Evolutionary conservation across 2,113 vertebrate genomes (phyloP).

Genomic region (Macaca fascicularis): DNA sequence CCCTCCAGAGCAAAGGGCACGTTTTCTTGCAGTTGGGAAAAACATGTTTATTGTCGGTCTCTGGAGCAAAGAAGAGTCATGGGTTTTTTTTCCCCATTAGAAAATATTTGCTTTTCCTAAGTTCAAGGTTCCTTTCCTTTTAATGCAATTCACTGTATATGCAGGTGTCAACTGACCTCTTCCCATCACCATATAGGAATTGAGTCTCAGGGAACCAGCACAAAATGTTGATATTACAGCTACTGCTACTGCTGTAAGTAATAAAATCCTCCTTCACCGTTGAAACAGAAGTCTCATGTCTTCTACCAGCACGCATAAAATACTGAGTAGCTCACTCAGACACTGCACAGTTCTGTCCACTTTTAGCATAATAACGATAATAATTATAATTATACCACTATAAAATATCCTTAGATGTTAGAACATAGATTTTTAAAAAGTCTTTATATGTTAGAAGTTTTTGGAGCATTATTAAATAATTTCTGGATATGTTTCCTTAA

Average conservation of each 20-base stretch:
- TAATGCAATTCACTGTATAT: background rate
- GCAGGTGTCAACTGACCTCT: background rate
- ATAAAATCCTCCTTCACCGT: background rate
- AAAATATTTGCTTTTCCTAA: background rate
- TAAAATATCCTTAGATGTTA: background rate
- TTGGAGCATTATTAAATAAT: background rate
- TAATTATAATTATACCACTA: background rate
- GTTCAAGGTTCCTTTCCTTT: background rate
- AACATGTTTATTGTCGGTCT: background rate
- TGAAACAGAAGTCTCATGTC: background rate
- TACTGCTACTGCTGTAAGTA: background rate
- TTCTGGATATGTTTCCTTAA: background rate
- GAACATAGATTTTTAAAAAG: background rate
- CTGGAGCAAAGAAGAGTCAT: background rate
- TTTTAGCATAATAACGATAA: background rate
- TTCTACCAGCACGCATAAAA: background rate
- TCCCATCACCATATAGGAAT: background rate
- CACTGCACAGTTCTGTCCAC: background rate
- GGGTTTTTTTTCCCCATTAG: background rate
- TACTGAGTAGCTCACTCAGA: background rate
- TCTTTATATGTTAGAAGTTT: background rate
- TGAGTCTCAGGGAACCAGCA: background rate
- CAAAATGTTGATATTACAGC: background rate
- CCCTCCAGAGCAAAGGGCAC: background rate
- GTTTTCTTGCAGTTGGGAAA: background rate